Evolutionary conservation across 2,888 invertebrate species (phyloP), one percentile per base, ranked within the genome.

Genomic region (Parnassius mnemosyne): DNA sequence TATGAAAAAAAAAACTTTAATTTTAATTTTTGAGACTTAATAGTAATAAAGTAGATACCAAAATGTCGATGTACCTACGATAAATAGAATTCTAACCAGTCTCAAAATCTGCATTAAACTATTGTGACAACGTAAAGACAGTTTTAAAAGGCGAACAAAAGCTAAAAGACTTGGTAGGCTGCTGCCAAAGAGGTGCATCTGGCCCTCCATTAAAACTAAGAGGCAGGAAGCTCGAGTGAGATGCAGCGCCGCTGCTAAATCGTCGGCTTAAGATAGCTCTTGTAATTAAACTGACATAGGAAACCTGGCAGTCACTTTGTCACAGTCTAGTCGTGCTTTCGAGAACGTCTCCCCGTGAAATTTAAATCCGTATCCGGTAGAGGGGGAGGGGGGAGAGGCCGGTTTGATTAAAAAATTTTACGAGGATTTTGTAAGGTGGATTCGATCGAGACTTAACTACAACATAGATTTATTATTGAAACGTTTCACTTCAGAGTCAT

Each of bases 201-300:
- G 67, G 70, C 75, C 77, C 78, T 81, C 80, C 80, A 80, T 81
- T 81, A 81, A 70, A 72, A 67, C 74, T 66, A 66, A 72, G 79
- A 73, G 75, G 66, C 66, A 64, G 71, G 50, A 58, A 44, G 34
- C 63, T 63, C 56, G 55, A 71, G 71, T 73, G 75, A 76, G 74
- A 79, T 77, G 71, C 70, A 65, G 60, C 75, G 73, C 69, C 64
- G 66, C 76, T 74, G 75, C 77, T 79, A 80, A 72, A 60, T 56
- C 60, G 55, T 56, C 73, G 73, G 76, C 79, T 79, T 76, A 79
- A 77, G 79, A 77, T 72, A 70, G 67, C 66, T 70, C 67, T 68
- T 70, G 71, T 71, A 73, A 71, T 73, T 73, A 72, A 60, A 63
- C 41, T 60, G 62, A 60, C 55, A 56, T 63, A 57, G 64, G 63